phyloP scores from a whole-genome alignment of 2,113 vertebrate genomes.

The Cyprinodon brontotheroides region DNA sequence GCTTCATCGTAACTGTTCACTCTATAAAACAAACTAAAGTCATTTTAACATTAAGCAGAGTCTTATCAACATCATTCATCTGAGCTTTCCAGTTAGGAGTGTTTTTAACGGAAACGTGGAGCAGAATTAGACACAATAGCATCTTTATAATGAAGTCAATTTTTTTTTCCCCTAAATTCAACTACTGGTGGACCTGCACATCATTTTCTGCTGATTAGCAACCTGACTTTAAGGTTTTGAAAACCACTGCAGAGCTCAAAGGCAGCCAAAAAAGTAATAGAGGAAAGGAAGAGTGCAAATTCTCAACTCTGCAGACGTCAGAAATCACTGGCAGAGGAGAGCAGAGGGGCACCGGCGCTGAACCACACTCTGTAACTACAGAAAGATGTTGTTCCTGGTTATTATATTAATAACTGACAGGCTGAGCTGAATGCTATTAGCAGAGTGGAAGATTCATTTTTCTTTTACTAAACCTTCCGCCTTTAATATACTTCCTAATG shows the following conservation, averaged over 20 bases:
- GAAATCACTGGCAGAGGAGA: slow-evolving; percentile 49
- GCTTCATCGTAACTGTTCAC: slow-evolving; percentile 6
- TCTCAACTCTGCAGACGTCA: slow-evolving; percentile 67
- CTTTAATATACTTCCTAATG: background rate
- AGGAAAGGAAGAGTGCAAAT: slow-evolving; percentile 44
- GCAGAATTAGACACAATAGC: slow-evolving; percentile 19
- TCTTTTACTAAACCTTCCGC: background rate
- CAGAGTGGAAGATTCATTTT: slow-evolving; percentile 19
- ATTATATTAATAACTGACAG: slow-evolving; percentile 35
- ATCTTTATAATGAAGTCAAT: background rate
- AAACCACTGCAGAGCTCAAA: slow-evolving; percentile 41
- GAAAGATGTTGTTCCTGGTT: slow-evolving; percentile 41
- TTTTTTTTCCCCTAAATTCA: slow-evolving; percentile 14
- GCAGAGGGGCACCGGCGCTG: slow-evolving; percentile 44
- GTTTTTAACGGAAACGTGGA: slow-evolving; percentile 17
- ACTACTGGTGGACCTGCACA: slow-evolving; percentile 30
- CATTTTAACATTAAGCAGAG: slow-evolving; percentile 15
- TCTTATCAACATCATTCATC: slow-evolving; percentile 9
- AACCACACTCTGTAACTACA: slow-evolving; percentile 51
- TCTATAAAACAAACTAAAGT: slow-evolving; percentile 9
- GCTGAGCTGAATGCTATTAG: slow-evolving; percentile 35
- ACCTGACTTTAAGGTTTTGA: slow-evolving; percentile 54
- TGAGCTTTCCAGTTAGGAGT: slow-evolving; percentile 1
- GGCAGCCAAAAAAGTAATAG: slow-evolving; percentile 44
- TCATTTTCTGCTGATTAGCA: slow-evolving; percentile 66